A percentile compares a stretch with the other conserved stretches of the same genome.
phyloP scores from a whole-genome alignment of 2,797 vertebrate species.

The Paramormyrops hopkinsi region DNA sequence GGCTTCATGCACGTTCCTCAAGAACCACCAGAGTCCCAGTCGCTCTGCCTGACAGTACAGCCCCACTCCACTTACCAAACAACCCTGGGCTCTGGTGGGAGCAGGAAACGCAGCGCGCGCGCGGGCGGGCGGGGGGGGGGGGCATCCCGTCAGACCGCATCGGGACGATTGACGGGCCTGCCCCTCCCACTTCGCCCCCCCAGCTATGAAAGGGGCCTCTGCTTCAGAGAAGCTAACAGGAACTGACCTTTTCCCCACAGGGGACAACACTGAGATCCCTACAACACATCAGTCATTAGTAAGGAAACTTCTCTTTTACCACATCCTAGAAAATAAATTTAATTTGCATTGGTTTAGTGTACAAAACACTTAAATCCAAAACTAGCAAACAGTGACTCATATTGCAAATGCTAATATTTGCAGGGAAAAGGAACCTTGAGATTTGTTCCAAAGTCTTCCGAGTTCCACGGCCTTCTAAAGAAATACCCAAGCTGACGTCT shows the following conservation, averaged over 20 bases:
- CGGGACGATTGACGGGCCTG: slow-evolving; percentile 12
- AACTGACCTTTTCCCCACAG: neutral
- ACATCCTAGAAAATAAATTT: neutral
- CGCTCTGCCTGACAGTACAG: slow-evolving; percentile 24
- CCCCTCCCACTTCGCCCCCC: neutral
- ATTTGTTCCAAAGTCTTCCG: neutral
- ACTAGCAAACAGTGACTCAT: neutral
- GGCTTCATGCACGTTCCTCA: neutral
- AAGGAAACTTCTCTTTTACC: neutral
- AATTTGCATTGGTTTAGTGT: neutral
- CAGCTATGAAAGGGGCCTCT: neutral
- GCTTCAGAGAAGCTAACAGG: neutral
- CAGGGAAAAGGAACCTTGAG: neutral
- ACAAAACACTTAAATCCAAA: neutral
- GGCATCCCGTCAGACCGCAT: neutral
- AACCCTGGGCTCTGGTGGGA: slow-evolving; percentile 16
- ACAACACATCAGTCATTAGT: neutral
- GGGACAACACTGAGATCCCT: neutral
- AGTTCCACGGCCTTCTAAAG: neutral
- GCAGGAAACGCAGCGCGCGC: neutral
- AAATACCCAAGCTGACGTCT: neutral
- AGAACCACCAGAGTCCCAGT: neutral
- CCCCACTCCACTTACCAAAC: slow-evolving; percentile 17
- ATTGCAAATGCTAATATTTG: neutral
- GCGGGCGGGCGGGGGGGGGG: slow-evolving; percentile 30